These are phyloP conservation scores for Alfaro cultratus DNA, from an alignment of 2,797 vertebrate species.

Conservation along the genomic window DNA sequence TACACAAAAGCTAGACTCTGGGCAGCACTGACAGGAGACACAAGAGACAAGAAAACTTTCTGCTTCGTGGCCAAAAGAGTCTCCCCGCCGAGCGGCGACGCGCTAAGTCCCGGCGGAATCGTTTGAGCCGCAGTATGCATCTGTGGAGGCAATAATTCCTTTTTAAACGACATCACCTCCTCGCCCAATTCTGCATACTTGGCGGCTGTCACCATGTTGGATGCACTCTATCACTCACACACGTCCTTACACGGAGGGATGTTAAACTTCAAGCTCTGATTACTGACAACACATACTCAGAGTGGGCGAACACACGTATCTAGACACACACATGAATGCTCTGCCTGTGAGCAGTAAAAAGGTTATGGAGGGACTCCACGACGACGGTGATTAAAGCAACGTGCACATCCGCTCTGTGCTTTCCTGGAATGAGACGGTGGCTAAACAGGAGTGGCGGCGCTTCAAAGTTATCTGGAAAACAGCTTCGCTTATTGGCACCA, in stretches of 20 bases:
- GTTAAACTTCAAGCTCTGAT: slow-evolving; percentile 52
- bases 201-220: slow-evolving; percentile 65
- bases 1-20: slow-evolving; percentile 68
- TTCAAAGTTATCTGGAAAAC: slow-evolving; percentile 65
- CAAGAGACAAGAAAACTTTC: slow-evolving; percentile 51
- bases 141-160: slow-evolving; percentile 68
- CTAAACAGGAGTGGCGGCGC: slow-evolving; percentile 51
- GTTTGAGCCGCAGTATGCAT: slow-evolving; percentile 62
- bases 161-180: slow-evolving; percentile 66
- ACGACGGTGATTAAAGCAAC: slow-evolving; percentile 66
- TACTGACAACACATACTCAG: slow-evolving; percentile 55
- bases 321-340: slow-evolving; percentile 20
- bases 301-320: slow-evolving; percentile 30
- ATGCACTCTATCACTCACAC: slow-evolving; percentile 63
- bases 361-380: slow-evolving; percentile 53
- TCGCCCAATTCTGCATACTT: slow-evolving; percentile 60
- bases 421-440: slow-evolving; percentile 56
- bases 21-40: slow-evolving; percentile 49
- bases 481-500: slow-evolving; percentile 34
- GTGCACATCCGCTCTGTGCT: slow-evolving; percentile 42
- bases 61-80: slow-evolving; percentile 64
- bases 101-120: slow-evolving; percentile 52
- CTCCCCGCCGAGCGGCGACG: slow-evolving; percentile 51
- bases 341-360: slow-evolving; percentile 34
- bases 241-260: slow-evolving; percentile 10